phyloP scores from a whole-genome alignment of 2,888 invertebrate genomes.

The Hypomecis punctinalis region DNA sequence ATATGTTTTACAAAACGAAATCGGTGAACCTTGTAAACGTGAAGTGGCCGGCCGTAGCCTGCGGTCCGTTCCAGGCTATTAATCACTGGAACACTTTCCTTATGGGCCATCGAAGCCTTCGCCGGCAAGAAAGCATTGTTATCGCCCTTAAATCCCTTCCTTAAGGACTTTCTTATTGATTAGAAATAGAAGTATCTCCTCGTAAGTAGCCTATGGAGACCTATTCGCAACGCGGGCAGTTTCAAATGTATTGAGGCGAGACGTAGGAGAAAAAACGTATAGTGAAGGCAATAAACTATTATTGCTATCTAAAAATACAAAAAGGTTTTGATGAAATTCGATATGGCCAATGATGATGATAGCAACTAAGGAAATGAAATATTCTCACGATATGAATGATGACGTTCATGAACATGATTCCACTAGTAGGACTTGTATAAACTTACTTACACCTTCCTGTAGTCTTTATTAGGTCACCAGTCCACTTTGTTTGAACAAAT shows the following conservation, averaged over 20 bases:
- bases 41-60: conserved; percentile 29
- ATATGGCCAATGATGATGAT: too few species aligned
- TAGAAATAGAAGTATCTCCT: conserved; percentile 35
- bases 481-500: too few species aligned
- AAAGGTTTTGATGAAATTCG: neutral
- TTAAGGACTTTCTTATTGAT: conserved; percentile 31
- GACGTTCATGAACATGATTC: too few species aligned
- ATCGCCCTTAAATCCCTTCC: conserved; percentile 34
- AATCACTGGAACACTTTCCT: conserved; percentile 39
- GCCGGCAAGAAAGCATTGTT: conserved; percentile 34
- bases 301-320: neutral
- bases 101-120: conserved; percentile 26
- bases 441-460: too few species aligned
- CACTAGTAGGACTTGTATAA: too few species aligned
- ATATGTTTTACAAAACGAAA: conserved; percentile 19
- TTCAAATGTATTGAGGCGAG: conserved; percentile 27
- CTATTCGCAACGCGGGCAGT: conserved; percentile 25
- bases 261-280: conserved; percentile 10
- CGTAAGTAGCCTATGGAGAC: conserved; percentile 21
- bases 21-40: conserved; percentile 26
- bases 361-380: too few species aligned
- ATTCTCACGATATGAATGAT: too few species aligned
- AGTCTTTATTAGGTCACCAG: too few species aligned
- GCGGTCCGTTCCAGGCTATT: conserved; percentile 36
- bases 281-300: conserved; percentile 3